Conservation (phyloP, 2,888 invertebrate genomes). For the Chorisops tibialis region DNA sequence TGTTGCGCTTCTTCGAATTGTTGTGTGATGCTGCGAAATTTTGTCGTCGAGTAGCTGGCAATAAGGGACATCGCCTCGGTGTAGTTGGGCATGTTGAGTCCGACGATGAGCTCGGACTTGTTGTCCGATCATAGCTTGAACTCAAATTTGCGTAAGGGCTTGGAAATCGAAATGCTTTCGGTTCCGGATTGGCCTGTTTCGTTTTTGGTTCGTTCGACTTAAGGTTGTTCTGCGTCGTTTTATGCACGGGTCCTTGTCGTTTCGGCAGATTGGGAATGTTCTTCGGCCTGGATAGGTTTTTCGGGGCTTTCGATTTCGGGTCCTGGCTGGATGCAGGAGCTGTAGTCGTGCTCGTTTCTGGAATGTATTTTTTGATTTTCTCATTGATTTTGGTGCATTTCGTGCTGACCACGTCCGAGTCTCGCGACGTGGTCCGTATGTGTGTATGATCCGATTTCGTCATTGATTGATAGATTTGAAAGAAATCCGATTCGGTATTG, state of each 20-base stretch:
- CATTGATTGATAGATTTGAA: constrained; percentile 31
- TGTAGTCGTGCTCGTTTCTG: constrained; percentile 21
- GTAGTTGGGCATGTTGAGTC: constrained; percentile 31
- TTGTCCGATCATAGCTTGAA: constrained; percentile 31
- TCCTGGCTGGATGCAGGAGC: constrained; percentile 3
- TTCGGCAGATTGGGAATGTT: constrained; percentile 29
- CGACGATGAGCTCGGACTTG: constrained; percentile 32
- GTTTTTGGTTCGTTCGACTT: constrained; percentile 25
- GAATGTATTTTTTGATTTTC: constrained; percentile 31
- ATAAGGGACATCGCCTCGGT: constrained; percentile 22
- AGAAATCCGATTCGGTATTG: constrained; percentile 30
- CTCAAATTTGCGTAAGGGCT: constrained; percentile 33
- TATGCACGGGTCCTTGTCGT: constrained; percentile 14
- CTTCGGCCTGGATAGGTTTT: constrained; percentile 29
- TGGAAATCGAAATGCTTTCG: constrained; percentile 33
- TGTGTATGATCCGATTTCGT: constrained; percentile 34
- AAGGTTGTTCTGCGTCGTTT: constrained; percentile 26
- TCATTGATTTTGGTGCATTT: constrained; percentile 35
- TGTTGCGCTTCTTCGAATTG: not conserved
- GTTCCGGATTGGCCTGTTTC: constrained; percentile 22
- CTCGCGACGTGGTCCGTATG: constrained; percentile 32
- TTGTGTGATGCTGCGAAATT: not conserved
- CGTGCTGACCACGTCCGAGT: constrained; percentile 34
- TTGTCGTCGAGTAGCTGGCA: not conserved
- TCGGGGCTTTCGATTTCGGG: constrained; percentile 6